Evolutionary conservation across 1,140 invertebrate genomes (phyloP), one percentile per base, ranked within the genome.

Genomic region (Dendroctonus ponderosae): DNA sequence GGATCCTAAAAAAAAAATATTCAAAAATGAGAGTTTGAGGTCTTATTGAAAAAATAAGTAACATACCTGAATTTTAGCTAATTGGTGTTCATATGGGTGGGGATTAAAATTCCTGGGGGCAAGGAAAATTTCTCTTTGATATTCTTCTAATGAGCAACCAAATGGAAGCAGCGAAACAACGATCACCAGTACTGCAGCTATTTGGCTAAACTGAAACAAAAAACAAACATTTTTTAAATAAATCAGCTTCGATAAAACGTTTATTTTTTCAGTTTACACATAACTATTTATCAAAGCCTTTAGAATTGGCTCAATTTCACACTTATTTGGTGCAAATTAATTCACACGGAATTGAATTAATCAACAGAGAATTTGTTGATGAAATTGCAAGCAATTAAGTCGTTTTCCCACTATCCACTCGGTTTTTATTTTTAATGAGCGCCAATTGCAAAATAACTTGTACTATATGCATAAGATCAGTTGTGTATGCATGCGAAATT

Each of bases 101-200:
- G 76, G 76, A 63, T 77, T 77, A 64, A 71, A 77, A 63, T 76
- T 72, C 50, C 76, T 67, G 14, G 76, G 76, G 7, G 68, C 68
- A 9, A 77, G 67, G 62, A 75, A 72, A 44, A 75, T 68, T 66
- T 72, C 74, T 12, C 70, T 70, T 48, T 71, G 68, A 12, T 70
- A 67, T 57, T 75, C 74, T 62, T 77, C 75, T 14, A 74, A 7
- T 40, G 62, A 67, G 11, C 37, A 58, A 12, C 52, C 56, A 26
- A 26, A 26, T 26, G 26, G 26, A 26, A 26, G 1, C 26, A 26
- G 26, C 26, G 26, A 26, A 26, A 26, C 26, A 26, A 26, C 26
- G 26, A 26, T 26, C 26, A 26, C 26, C 26, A 26, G 26, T 26
- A 26, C 3, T 26, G 26, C 26, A 26, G 26, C 3, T 1, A 26